A percentile compares a stretch with the other conserved stretches of the same genome.
Conservation (phyloP, 92 coral and sea anemone species). For the Parazoanthus swiftii region DNA sequence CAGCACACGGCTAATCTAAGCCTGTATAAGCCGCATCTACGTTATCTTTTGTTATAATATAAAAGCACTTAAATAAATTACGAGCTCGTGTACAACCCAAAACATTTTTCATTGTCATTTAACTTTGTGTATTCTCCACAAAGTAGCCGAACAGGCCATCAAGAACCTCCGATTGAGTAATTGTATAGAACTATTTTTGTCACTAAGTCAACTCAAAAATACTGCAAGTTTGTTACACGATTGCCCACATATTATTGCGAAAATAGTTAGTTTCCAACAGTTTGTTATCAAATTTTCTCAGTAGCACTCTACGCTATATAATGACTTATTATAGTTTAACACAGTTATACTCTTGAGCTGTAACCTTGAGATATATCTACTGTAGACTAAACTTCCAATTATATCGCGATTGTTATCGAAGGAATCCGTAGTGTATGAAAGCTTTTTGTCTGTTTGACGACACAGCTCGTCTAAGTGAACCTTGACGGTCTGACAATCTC, state of each 20-base stretch:
- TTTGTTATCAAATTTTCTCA: background rate
- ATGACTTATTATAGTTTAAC: background rate
- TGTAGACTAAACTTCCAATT: constrained; percentile 25
- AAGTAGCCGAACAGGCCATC: background rate
- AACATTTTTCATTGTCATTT: constrained; percentile 20
- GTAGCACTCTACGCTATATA: background rate
- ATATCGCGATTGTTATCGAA: background rate
- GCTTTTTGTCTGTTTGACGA: background rate
- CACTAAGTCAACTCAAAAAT: background rate
- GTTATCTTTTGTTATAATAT: constrained; percentile 28
- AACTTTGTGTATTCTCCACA: background rate
- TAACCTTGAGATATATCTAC: background rate
- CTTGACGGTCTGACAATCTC: background rate
- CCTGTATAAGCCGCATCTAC: background rate
- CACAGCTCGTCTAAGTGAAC: background rate
- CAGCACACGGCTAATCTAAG: background rate
- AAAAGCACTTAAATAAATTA: constrained; percentile 35
- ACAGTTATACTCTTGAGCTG: background rate
- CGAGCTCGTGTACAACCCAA: constrained; percentile 9
- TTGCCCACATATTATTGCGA: background rate
- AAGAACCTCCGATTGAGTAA: background rate
- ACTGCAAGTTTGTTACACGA: background rate
- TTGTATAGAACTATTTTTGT: background rate
- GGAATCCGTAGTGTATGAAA: background rate
- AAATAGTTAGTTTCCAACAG: background rate